phyloP scores from a whole-genome alignment of 2,888 invertebrate species.

The Lithophane leautieri region DNA sequence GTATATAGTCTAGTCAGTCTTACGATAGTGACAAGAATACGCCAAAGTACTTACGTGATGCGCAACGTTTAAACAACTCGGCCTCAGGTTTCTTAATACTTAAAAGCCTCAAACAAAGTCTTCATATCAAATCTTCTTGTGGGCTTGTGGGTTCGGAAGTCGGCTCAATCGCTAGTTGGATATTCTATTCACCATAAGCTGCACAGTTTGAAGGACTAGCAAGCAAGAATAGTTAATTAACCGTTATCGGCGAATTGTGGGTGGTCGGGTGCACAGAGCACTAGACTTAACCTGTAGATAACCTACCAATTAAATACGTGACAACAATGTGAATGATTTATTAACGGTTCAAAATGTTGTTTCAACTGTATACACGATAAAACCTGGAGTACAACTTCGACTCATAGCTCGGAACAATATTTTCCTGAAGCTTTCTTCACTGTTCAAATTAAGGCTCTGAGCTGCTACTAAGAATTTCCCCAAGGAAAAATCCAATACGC shows the following conservation, averaged over 20 bases:
- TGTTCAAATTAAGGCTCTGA: background rate
- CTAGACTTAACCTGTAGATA: slow-evolving; percentile 42
- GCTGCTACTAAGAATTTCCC: background rate
- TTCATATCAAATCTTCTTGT: background rate
- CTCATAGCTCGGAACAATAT: background rate
- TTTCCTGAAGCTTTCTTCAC: background rate
- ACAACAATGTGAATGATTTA: slow-evolving; percentile 25
- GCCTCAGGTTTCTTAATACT: background rate
- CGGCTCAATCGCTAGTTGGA: background rate
- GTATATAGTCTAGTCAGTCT: no score
- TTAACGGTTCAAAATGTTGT: background rate
- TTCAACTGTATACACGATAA: background rate
- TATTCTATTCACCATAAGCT: background rate
- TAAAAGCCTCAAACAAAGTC: no score
- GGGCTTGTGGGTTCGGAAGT: background rate
- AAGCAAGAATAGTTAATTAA: background rate
- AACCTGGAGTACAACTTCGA: background rate
- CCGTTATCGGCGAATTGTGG: slow-evolving; percentile 33
- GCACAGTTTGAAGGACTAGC: background rate
- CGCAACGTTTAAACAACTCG: background rate
- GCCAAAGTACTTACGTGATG: background rate
- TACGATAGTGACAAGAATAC: background rate
- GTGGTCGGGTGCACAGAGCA: slow-evolving; percentile 33
- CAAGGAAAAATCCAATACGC: background rate
- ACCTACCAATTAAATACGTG: slow-evolving; percentile 25